Base-by-base conservation (phyloP, 2,113 vertebrate species). In the Alethe diademata region DNA sequence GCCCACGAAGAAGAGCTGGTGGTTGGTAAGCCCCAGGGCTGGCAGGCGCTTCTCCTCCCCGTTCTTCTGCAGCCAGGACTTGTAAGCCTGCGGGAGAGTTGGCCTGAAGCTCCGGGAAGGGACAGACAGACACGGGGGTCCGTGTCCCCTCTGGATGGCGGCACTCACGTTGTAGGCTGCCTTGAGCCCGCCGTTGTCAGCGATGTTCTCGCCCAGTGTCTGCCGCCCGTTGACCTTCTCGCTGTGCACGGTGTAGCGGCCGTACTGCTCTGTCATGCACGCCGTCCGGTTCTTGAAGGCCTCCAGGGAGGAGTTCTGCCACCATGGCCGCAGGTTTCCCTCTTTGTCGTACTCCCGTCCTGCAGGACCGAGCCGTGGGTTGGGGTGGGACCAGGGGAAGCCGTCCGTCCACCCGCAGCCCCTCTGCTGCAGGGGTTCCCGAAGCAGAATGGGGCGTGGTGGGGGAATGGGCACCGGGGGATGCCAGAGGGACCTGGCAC, bases 1-100 rank as follows among this genome's bases (percentile, higher is more conserved):
- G 75, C 99, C 99, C 82, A 99, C 98, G 8, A 99, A 99, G 98
- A 99, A 99, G 69, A 99, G 99, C 97, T 99, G 99, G 87, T 99
- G 98, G 78, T 99, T 99, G 85, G 99, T 99, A 92, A 99, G 98
- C 69, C 98, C 99, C 86, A 99, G 98, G 0, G 99, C 99, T 8
- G 99, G 99, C 62, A 99, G 98, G 71, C 43, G 97, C 90, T 98
- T 99, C 95, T 99, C 99, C 26, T 99, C 98, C 8, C 99, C 99
- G 0, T 99, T 98, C 90, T 91, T 98, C 91, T 97, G 95, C 74
- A 99, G 96, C 99, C 99, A 99, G 0, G 98, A 98, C 65, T 96
- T 98, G 90, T 99, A 99, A 1, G 99, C 99, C 99, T 99, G 96
- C 3, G 5, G 70, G 74, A 84, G 76, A 84, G 54, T 38, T 4